Percentiles rank a stretch among this genome's conserved stretches.
phyloP scores from a whole-genome alignment of 53 echinoderm and acorn worm species.

The Holothuria leucospilota region DNA sequence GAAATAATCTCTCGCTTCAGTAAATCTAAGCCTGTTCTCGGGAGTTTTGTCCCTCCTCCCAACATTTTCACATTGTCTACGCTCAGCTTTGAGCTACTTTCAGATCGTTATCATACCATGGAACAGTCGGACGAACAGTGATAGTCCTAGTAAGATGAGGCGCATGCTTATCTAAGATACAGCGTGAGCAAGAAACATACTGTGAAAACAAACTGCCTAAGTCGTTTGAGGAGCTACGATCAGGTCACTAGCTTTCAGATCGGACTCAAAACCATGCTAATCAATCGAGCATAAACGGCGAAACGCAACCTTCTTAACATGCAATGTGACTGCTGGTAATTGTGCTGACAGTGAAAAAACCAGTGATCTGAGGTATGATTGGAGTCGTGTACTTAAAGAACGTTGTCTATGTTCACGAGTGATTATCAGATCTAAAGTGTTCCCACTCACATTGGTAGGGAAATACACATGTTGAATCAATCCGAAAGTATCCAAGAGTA shows the following conservation, averaged over 20 bases:
- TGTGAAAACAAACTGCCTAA: slow-evolving; percentile 1
- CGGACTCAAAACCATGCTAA: neutral
- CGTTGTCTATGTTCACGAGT: slow-evolving; percentile 19
- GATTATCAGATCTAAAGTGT: neutral
- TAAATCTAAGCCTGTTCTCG: neutral
- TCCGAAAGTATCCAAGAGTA: slow-evolving; percentile 3
- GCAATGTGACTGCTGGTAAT: slow-evolving; percentile 11
- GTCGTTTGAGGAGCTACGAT: neutral
- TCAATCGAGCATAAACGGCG: neutral
- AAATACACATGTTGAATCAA: neutral
- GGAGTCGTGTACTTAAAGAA: slow-evolving; percentile 10
- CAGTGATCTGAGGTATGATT: slow-evolving; percentile 30
- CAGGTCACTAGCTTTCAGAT: neutral
- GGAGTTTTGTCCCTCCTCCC: neutral
- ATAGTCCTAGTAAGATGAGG: slow-evolving; percentile 17
- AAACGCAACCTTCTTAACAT: slow-evolving; percentile 16
- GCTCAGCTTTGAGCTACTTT: slow-evolving; percentile 6
- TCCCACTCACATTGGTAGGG: slow-evolving; percentile 19
- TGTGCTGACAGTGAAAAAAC: neutral
- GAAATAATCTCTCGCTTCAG: neutral
- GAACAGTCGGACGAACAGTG: neutral
- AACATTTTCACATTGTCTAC: neutral
- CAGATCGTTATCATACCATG: neutral
- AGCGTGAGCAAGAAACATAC: neutral
- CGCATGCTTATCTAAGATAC: neutral